Conservation (phyloP, 2,113 vertebrate genomes). For the Callipepla squamata region DNA sequence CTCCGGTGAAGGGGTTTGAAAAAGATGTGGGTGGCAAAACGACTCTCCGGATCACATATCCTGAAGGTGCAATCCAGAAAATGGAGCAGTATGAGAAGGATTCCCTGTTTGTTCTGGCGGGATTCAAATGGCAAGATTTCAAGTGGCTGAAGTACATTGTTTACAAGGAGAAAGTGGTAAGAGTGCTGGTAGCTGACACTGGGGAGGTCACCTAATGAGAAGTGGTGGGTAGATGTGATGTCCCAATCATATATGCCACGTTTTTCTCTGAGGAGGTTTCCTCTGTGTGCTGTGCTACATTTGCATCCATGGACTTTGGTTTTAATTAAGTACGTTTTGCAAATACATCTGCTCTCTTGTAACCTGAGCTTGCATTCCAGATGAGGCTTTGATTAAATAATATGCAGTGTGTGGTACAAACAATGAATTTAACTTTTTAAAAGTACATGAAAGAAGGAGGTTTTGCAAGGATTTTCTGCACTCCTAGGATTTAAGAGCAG, state of each 20-base stretch:
- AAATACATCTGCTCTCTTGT: not conserved
- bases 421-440: not conserved
- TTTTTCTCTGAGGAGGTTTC: not conserved
- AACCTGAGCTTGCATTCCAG: not conserved
- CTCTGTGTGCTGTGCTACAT: not conserved
- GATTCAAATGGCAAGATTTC: slow-evolving; percentile 97
- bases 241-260: not conserved
- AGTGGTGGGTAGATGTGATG: not conserved
- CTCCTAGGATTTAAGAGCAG: not conserved
- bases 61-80: slow-evolving; percentile 96
- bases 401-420: not conserved
- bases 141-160: slow-evolving; percentile 97
- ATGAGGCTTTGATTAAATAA: not conserved
- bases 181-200: slow-evolving; percentile 18
- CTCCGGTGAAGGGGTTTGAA: slow-evolving; percentile 89
- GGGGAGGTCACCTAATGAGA: not conserved
- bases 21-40: slow-evolving; percentile 97
- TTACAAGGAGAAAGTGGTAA: slow-evolving; percentile 96
- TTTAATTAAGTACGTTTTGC: not conserved
- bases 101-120: slow-evolving; percentile 95
- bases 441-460: not conserved
- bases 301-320: not conserved
- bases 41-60: slow-evolving; percentile 96
- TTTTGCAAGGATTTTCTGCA: not conserved
- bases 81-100: slow-evolving; percentile 90